Evolutionary conservation across 64 coral and sea anemone species (phyloP), one percentile per base, ranked within the genome.

Genomic region (Cladopsammia gracilis): DNA sequence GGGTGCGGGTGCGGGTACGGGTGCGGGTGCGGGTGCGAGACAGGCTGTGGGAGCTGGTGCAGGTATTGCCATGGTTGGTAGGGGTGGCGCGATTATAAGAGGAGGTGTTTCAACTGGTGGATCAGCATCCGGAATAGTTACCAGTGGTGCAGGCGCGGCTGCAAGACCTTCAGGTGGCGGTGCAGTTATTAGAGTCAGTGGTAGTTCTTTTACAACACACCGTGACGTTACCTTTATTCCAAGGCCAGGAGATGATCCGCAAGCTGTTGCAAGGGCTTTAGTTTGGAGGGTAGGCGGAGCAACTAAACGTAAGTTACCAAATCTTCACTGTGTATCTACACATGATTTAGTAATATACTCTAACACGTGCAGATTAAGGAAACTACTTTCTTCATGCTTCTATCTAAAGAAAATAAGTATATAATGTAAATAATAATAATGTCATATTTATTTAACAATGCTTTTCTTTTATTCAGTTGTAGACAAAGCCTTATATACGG

Each of bases 401-500:
- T 34, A 34, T 34, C 2, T 2, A 34, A 34, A 34, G 34, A 34
- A 34, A 34, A 34, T 0, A 34, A 34, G 34, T 34, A 34, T 34
- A 34, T 34, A 34, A 34, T 34, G 34, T 34, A 34, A 34, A 34
- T 34, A 34, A 34, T 34, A 34, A 34, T 34, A 34, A 34, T 34
- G 34, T 34, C 34, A 34, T 34, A 34, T 34, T 34, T 34, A 34
- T 34, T 34, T 34, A 34, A 7, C 58, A 58, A 24, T 25, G 6
- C 23, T 43, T 19, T 73, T 67, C 77, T 60, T 25, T 43, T 44
- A 34, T 34, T 26, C n/a, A 96, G 94, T 96, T 60, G 94, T 96
- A 5, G 44, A 90, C 54, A 85, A 90, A 24, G 94, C 73, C 5
- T 18, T 87, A 14, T 96, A 96, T 50, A 87, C 90, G 16, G 69